A percentile compares a stretch with the other conserved stretches of the same genome.
phyloP scores from a whole-genome alignment of 1,140 invertebrate species.

The Eubasilissa regina region DNA sequence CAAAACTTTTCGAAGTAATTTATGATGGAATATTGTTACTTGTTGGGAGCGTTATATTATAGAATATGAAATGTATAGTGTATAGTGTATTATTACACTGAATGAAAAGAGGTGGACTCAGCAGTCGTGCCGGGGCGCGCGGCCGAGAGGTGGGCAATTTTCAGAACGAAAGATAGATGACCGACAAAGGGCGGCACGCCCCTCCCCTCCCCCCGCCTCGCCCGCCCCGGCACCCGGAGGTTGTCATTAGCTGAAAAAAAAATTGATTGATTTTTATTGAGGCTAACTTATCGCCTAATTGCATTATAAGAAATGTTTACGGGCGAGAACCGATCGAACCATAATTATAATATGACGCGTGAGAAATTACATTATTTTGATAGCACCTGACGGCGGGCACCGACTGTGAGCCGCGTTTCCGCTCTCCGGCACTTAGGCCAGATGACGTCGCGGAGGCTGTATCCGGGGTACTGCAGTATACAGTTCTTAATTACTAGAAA shows the following conservation, averaged over 20 bases:
- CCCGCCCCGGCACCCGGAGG: conserved; percentile 35
- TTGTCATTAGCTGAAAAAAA: conserved; percentile 60
- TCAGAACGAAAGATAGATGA: conserved; percentile 59
- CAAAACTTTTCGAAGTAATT: too few species aligned
- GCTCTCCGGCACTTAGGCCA: not conserved
- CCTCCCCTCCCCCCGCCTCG: conserved; percentile 40
- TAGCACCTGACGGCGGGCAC: conserved; percentile 9
- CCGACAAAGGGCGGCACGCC: conserved; percentile 59
- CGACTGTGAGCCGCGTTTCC: conserved; percentile 7
- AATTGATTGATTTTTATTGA: conserved; percentile 59
- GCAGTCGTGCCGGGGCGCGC: too few species aligned
- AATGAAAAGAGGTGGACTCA: too few species aligned
- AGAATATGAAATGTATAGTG: too few species aligned
- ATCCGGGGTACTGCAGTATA: too few species aligned
- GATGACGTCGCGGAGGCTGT: too few species aligned
- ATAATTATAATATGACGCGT: conserved; percentile 37
- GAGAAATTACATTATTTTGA: conserved; percentile 41
- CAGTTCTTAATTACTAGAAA: too few species aligned
- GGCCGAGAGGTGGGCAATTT: conserved; percentile 54
- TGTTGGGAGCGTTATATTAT: too few species aligned
- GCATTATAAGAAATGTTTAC: conserved; percentile 51
- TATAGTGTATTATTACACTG: too few species aligned
- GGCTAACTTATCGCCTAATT: conserved; percentile 49
- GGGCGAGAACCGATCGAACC: conserved; percentile 35
- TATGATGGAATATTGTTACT: too few species aligned